Evolutionary conservation across 2,797 vertebrate genomes (phyloP).

Genomic region (Tangara arthus): DNA sequence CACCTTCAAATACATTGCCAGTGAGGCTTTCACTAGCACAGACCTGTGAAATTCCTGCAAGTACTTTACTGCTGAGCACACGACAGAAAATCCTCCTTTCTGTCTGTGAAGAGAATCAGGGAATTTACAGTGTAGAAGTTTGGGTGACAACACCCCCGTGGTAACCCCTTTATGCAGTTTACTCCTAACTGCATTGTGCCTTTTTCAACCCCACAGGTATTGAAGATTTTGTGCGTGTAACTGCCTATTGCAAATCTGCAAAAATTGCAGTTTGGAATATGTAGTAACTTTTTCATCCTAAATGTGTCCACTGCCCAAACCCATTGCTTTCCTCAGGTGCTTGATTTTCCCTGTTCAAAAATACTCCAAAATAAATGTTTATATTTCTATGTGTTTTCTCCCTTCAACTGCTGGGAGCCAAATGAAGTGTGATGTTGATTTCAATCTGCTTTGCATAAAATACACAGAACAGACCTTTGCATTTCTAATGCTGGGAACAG

Average conservation of each 20-base stretch:
- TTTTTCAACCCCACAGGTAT: rapidly evolving
- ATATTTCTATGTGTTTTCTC: neutral
- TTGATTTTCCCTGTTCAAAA: neutral
- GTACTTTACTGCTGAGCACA: neutral
- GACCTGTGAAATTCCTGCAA: neutral
- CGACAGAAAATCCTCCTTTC: neutral
- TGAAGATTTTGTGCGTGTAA: neutral
- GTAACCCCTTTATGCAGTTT: neutral
- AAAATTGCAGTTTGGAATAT: neutral
- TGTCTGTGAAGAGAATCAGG: neutral
- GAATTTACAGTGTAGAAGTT: neutral
- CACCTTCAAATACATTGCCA: neutral
- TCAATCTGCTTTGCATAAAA: conserved; percentile 27
- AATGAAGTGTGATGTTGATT: conserved; percentile 10
- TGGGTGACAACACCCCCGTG: neutral
- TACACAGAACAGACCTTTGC: neutral
- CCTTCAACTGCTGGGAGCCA: neutral
- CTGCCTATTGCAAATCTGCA: neutral
- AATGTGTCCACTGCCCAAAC: neutral
- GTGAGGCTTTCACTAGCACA: neutral
- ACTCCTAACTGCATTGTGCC: neutral
- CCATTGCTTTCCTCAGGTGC: neutral
- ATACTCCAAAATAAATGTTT: neutral
- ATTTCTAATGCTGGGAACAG: neutral
- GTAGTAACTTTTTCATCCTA: neutral